Base-by-base conservation (phyloP, 2,113 vertebrate genomes). In the Willisornis vidua region DNA sequence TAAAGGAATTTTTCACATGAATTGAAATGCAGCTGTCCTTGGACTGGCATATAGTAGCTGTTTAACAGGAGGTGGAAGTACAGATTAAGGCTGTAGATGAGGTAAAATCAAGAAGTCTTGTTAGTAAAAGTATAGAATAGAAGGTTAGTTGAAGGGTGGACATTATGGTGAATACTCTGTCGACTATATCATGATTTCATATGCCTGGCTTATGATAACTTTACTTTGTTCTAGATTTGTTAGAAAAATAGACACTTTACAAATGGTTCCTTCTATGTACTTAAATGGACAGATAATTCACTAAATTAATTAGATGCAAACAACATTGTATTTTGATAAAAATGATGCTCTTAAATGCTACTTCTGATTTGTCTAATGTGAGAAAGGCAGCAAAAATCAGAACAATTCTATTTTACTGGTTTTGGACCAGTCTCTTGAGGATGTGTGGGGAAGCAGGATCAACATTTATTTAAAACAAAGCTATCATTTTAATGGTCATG, bases 11-110 rank as follows among this genome's bases (percentile, higher is more conserved):
- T 73, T 96, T 88, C 87, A 86, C 82, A 48, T 54, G 59, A 88
- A 81, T 35, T 90, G 90, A 93, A 91, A 77, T 67, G 82, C 90
- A 92, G 52, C 61, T 89, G 88, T 90, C 90, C 68, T 88, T 84
- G 72, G 43, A 81, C 35, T 86, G 68, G 39, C 45, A 45, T 17
- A 79, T 41, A 70, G 52, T 79, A 95, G 85, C 82, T 96, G 90
- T 81, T 95, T 90, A 86, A 77, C 76, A 86, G 87, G 72, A 92
- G 85, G 57, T 62, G 76, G 87, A 91, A 88, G 76, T 45, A 61
- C 68, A 61, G 41, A 29, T 86, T 96, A 90, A 88, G 68, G 66
- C 43, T 88, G 65, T 35, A 77, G 73, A 84, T 57, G 49, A 88
- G 25, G 31, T 86, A 80, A 89, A 87, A 78, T n/a, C 31, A 58